Percentiles rank a stretch among this genome's conserved stretches.
Evolutionary conservation across 2,888 invertebrate genomes (phyloP).

Genomic region (Cybosia mesomella): DNA sequence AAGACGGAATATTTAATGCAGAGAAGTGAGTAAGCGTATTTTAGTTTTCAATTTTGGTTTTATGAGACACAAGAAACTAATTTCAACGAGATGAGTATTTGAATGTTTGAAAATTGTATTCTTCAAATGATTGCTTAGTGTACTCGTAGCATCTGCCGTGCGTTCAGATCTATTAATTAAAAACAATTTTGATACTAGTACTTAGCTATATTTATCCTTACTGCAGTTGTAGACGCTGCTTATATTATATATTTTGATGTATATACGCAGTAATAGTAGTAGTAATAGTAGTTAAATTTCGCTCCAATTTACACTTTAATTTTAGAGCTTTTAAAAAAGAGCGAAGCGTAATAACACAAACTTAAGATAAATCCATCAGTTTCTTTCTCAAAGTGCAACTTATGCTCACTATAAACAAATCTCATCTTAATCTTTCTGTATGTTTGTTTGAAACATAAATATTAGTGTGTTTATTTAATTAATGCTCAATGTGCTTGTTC

Average conservation of each 20-base stretch:
- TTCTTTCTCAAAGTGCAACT: constrained; percentile 10
- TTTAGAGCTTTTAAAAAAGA: not conserved
- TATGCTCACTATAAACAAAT: constrained; percentile 15
- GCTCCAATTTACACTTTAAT: not conserved
- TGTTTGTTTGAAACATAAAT: constrained; percentile 36
- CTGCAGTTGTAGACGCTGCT: not conserved
- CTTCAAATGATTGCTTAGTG: not conserved
- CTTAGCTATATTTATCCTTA: no score
- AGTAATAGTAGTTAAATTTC: not conserved
- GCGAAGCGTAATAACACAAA: not conserved
- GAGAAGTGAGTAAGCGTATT: not conserved
- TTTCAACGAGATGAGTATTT: not conserved
- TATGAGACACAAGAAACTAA: not conserved
- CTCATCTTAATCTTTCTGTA: constrained; percentile 26
- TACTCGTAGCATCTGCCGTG: not conserved
- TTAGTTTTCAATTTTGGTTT: not conserved
- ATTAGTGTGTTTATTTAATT: constrained; percentile 47
- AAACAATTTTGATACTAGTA: not conserved
- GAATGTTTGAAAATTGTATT: not conserved
- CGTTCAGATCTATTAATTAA: not conserved
- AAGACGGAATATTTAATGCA: not conserved
- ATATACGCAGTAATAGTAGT: no score
- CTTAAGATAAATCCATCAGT: constrained; percentile 4
- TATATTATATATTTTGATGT: not conserved
- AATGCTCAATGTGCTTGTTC: constrained; percentile 34